These are phyloP conservation scores for Oreocharis arfaki DNA, from an alignment of 2,113 vertebrate genomes.

Conservation along the genomic window DNA sequence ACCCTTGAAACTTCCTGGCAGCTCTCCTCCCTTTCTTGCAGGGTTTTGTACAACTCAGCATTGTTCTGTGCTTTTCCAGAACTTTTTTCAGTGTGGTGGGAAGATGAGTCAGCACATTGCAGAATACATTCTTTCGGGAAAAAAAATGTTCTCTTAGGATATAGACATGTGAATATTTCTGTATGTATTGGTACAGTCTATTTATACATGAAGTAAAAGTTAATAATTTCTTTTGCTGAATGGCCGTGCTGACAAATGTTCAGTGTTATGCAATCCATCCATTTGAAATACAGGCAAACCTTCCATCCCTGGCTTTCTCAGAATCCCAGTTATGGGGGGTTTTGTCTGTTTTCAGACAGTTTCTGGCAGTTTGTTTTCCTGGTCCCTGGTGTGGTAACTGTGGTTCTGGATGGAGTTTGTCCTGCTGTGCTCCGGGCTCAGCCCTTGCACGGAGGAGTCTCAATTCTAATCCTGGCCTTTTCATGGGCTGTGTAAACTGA, in stretches of 20 bases:
- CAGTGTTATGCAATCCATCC: not conserved
- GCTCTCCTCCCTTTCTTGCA: not conserved
- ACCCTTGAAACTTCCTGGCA: not conserved
- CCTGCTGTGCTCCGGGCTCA: not conserved
- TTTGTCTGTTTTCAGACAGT: not conserved
- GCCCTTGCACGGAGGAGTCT: not conserved
- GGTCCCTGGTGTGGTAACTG: not conserved
- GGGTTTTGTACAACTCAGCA: not conserved
- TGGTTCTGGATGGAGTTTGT: not conserved
- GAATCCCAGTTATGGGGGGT: rapidly evolving
- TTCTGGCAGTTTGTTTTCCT: not conserved
- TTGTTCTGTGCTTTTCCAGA: conserved; percentile 9
- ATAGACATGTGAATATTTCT: not conserved
- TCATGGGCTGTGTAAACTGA: not conserved
- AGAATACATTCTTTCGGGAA: not conserved
- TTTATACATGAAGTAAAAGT: not conserved
- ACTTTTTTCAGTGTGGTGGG: not conserved
- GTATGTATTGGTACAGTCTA: not conserved
- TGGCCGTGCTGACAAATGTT: not conserved
- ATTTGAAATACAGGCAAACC: not conserved
- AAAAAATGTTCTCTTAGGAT: not conserved
- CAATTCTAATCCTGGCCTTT: not conserved
- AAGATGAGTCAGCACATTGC: not conserved
- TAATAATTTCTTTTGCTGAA: not conserved
- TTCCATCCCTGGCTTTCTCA: not conserved